These are phyloP conservation scores for Aspidapion aeneum DNA, from an alignment of 2,888 invertebrate species.

Conservation along the genomic window DNA sequence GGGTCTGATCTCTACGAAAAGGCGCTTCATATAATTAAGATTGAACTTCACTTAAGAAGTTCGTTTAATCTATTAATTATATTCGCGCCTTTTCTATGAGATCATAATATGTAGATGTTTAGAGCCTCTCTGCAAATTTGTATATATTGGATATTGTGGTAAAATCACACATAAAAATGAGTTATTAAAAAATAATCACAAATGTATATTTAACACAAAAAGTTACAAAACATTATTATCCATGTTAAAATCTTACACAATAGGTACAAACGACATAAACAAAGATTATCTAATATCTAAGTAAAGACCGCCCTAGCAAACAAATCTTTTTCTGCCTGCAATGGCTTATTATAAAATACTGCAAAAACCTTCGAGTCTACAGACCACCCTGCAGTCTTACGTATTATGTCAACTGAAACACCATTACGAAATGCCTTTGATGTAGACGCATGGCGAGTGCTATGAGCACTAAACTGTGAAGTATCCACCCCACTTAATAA, in stretches of 20 bases:
- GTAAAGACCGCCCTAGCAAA: background rate
- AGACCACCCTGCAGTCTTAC: conserved; percentile 30
- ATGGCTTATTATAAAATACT: conserved; percentile 27
- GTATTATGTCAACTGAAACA: conserved; percentile 27
- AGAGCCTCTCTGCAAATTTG: conserved; percentile 8
- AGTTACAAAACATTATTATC: too few species aligned
- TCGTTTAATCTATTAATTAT: conserved; percentile 21
- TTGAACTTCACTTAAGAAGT: conserved; percentile 22
- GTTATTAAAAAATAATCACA: too few species aligned
- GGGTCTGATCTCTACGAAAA: conserved; percentile 8
- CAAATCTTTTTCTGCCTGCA: background rate
- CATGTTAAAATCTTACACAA: background rate
- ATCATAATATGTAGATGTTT: conserved; percentile 15
- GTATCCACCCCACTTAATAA: conserved; percentile 24
- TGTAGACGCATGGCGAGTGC: conserved; percentile 28
- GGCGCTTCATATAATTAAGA: conserved; percentile 19
- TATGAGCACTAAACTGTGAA: conserved; percentile 9
- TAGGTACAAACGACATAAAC: background rate
- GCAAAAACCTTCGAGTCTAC: conserved; percentile 28
- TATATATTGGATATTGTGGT: too few species aligned
- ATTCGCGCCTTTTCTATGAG: conserved; percentile 17
- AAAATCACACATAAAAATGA: background rate
- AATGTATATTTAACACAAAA: too few species aligned
- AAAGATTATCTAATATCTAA: background rate
- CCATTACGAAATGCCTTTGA: conserved; percentile 29